phyloP scores from a whole-genome alignment of 2,797 vertebrate species.

The Gouania willdenowi region DNA sequence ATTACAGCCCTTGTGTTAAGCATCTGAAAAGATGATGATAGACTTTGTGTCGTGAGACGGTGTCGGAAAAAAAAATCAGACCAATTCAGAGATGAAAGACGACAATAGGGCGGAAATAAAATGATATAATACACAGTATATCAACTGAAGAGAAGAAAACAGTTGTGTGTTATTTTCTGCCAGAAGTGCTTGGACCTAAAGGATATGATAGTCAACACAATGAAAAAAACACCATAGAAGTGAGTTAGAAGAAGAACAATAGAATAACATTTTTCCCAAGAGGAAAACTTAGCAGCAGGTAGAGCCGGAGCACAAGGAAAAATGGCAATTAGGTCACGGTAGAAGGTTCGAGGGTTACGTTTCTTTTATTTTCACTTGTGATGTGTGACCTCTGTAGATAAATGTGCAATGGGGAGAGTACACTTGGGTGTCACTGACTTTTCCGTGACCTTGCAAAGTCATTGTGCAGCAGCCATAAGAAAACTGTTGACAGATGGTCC shows the following conservation, averaged over 20 bases:
- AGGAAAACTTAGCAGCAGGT: conserved; percentile 1
- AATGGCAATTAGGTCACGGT: conserved; percentile 1
- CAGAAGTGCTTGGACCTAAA: background rate
- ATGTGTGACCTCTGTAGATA: conserved; percentile 22
- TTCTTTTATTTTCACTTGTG: background rate
- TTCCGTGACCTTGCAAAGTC: conserved; percentile 11
- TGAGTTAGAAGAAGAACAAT: no score
- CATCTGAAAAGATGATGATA: conserved; percentile 1
- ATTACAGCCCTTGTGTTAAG: conserved; percentile 27
- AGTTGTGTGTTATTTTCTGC: no score
- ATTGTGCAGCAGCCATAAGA: background rate
- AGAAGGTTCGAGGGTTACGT: background rate
- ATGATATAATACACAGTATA: no score
- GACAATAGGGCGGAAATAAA: conserved; percentile 12
- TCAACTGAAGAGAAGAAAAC: background rate
- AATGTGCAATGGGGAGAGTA: conserved; percentile 1
- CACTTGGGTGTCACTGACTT: background rate
- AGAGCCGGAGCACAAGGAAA: conserved; percentile 4
- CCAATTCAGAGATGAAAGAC: conserved; percentile 8
- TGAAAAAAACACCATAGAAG: background rate
- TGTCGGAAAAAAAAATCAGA: background rate
- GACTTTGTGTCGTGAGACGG: background rate
- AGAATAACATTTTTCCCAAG: conserved; percentile 10
- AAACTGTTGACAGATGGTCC: conserved; percentile 15
- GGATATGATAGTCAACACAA: background rate